Base-by-base conservation (phyloP, 2,113 vertebrate genomes). In the Tragelaphus imberbis region DNA sequence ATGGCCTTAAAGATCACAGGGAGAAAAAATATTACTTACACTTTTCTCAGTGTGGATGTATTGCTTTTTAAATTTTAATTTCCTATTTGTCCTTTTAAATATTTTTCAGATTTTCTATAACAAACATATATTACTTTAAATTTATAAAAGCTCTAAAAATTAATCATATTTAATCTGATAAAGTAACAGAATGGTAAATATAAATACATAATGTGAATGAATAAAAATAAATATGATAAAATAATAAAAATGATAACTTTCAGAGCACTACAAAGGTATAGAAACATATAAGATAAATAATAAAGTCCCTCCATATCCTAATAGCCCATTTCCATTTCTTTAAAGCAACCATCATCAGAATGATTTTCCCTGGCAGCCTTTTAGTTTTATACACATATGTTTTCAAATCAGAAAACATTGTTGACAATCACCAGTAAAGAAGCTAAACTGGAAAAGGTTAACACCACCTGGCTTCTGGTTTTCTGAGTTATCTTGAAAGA, bases 31-130 rank as follows among this genome's bases (percentile, higher is more conserved):
- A 13, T 77, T 87, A 88, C 44, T 88, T 16, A 33, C 3, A 68
- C 68, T 95, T 91, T 88, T 79, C n/a, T 55, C 40, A 71, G 7
- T 55, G 21, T 79, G 65, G 23, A 80, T 53, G 1, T 85, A 30
- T 85, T 90, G 30, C 28, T 88, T 89, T 95, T 97, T 75, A 87
- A 80, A 71, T 95, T 95, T 68, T n/a, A 61, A 92, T 61, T 93
- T 96, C 19, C 89, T 75, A 30, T 82, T 91, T 87, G 27, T 86
- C 25, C 10, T 87, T 94, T 82, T 58, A 47, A 65, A 36, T 47
- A n/a, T 63, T 47, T 77, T 87, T n/a, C 40, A 84, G 21, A 58
- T 80, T 95, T 97, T 94, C 19, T 94, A 13, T 90, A 84, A 61
- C 4, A 90, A 84, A 23, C 2, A 47, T 56, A 51, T 82, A 17